Percentiles rank a stretch among this genome's conserved stretches.
Conservation (phyloP, 2,888 invertebrate genomes). For the Orthosia gracilis region DNA sequence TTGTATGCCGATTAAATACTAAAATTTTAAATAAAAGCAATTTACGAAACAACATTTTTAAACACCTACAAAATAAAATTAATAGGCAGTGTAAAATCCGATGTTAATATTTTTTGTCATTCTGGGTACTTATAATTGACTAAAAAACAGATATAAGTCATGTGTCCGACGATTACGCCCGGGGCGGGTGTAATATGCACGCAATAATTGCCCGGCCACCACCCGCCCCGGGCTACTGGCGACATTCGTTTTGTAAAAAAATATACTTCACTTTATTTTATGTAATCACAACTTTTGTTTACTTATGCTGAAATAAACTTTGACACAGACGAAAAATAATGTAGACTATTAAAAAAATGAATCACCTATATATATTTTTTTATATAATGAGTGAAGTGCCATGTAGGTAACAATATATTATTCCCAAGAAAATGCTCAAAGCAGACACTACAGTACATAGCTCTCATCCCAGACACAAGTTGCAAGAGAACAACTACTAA, state of each 20-base stretch:
- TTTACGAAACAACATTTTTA: neutral
- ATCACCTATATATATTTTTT: too few relatives aligned
- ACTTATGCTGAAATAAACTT: conserved; percentile 4
- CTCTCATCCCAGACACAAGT: conserved; percentile 65
- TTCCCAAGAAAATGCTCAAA: conserved; percentile 16
- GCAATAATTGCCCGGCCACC: conserved; percentile 63
- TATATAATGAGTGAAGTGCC: neutral
- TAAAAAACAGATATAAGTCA: conserved; percentile 63
- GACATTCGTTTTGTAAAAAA: conserved; percentile 60
- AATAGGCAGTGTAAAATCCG: conserved; percentile 22
- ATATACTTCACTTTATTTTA: conserved; percentile 41
- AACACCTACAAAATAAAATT: conserved; percentile 10
- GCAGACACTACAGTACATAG: conserved; percentile 24
- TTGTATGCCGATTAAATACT: neutral
- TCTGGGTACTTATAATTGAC: conserved; percentile 46
- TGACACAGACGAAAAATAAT: neutral
- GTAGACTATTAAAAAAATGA: neutral
- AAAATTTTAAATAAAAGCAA: neutral
- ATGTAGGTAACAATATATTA: neutral
- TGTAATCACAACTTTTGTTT: conserved; percentile 43
- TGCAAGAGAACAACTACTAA: conserved; percentile 85
- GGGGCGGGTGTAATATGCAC: conserved; percentile 60
- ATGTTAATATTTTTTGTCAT: conserved; percentile 41
- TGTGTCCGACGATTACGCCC: conserved; percentile 52
- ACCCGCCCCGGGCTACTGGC: conserved; percentile 59